Conservation (phyloP, 2,797 vertebrate genomes). For the Tenualosa ilisha region DNA sequence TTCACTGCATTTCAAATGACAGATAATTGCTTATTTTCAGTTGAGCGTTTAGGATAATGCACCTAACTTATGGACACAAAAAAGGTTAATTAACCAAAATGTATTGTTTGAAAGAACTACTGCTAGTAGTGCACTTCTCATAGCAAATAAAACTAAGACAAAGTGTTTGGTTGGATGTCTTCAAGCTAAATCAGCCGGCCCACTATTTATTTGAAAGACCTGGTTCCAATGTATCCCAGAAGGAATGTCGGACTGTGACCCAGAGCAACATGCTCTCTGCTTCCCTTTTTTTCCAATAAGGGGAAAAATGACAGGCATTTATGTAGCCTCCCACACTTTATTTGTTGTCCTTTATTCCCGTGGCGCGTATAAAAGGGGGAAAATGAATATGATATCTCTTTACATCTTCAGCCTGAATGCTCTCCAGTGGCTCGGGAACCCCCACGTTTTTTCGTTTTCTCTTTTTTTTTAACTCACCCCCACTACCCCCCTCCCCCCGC, state of each 20-base stretch:
- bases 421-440: conserved; percentile 74
- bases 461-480: conserved; percentile 35
- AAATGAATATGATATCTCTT: conserved; percentile 79
- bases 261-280: conserved; percentile 57
- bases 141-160: not conserved
- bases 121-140: not conserved
- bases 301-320: conserved; percentile 72
- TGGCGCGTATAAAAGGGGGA: conserved; percentile 68
- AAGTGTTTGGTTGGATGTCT: conserved; percentile 35
- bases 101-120: conserved; percentile 1
- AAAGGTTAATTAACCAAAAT: not conserved
- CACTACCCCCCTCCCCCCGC: not conserved
- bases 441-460: conserved; percentile 54
- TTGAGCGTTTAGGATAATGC: not conserved
- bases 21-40: not conserved
- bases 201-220: conserved; percentile 45
- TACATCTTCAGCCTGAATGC: conserved; percentile 72
- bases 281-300: conserved; percentile 61
- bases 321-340: conserved; percentile 73
- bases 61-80: not conserved
- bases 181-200: conserved; percentile 24
- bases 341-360: conserved; percentile 80
- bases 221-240: conserved; percentile 40
- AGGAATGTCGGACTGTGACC: conserved; percentile 61
- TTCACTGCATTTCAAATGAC: not conserved